Evolutionary conservation across 2,113 vertebrate genomes (phyloP), one percentile per base, ranked within the genome.

Genomic region (Castor canadensis): DNA sequence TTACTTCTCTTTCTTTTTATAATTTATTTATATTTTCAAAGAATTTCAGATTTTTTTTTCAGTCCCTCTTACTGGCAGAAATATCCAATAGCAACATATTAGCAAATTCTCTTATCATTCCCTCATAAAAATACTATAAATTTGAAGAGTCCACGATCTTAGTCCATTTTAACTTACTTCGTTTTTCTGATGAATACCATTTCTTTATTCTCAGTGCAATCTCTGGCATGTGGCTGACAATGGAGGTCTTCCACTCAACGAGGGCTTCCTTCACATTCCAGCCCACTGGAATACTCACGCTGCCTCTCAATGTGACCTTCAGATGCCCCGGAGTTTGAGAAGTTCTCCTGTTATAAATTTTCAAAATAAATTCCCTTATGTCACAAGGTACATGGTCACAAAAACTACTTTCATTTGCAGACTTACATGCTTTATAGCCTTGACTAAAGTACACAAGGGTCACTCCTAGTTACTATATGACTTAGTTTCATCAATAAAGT

Each of bases 1-100:
- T 93, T 71, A 69, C 24, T 30, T 95, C 19, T 75, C 22, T 15
- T 16, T 86, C 67, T 66, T 96, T 92, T n/a, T 54, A 91, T 92
- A 90, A 93, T 81, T 32, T 92, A 9, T 91, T 95, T 86, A 20
- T 81, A 28, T 94, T 96, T 96, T 94, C 47, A 67, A 77, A 94
- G 62, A 79, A 32, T 95, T 95, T 75, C 89, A 96, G 52, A 38
- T 64, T 67, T 93, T 47, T 45, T 75, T 77, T 58, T 20, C 11
- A 49, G 13, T 85, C 94, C 80, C 80, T 95, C 86, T 96, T 87
- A 24, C 82, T 96, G 35, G 6, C 32, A 83, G 52, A 91, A 95
- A 94, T 93, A 5, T 20, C 62, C 26, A 26, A 87, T 20, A 0
- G 6, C 3, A 71, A 13, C 28, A 71, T 28, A 85, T 88, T 73